Conservation (phyloP, 2,888 invertebrate genomes). For the Galeruca laticollis region DNA sequence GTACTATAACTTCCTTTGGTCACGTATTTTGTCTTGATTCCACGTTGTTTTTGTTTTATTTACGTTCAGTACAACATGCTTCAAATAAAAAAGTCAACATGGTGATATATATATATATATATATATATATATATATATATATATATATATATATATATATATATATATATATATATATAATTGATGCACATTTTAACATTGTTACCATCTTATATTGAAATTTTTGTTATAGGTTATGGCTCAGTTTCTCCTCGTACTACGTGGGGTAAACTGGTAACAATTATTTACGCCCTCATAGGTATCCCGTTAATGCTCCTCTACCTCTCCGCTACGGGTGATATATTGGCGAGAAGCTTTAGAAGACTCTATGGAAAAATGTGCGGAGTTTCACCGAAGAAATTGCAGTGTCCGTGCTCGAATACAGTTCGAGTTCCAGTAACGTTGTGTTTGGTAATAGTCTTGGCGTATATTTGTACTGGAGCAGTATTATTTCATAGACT, state of each 20-base stretch:
- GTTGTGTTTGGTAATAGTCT: slow-evolving; percentile 86
- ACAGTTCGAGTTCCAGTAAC: slow-evolving; percentile 87
- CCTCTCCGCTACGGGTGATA: slow-evolving; percentile 88
- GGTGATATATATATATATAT: no score
- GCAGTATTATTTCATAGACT: slow-evolving; percentile 90
- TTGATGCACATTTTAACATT: no score
- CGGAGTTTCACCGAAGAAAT: slow-evolving; percentile 71
- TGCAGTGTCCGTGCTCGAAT: slow-evolving; percentile 67
- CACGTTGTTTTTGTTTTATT: no score
- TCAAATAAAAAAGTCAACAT: no score
- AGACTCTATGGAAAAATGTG: slow-evolving; percentile 69
- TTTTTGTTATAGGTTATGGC: slow-evolving; percentile 78
- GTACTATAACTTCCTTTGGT: no score
- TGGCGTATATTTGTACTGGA: slow-evolving; percentile 89
- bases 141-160: no score
- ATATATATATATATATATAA: no score
- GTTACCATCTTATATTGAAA: not conserved
- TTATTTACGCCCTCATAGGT: slow-evolving; percentile 86
- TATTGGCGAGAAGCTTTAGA: slow-evolving; percentile 74
- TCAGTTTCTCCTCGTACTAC: slow-evolving; percentile 85
- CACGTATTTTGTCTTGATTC: no score
- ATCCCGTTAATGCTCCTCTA: slow-evolving; percentile 91
- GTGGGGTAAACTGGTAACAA: slow-evolving; percentile 85
- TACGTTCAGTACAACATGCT: no score
- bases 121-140: no score